Evolutionary conservation across 1,140 invertebrate genomes (phyloP).

Genomic region (Leptinotarsa defecta): DNA sequence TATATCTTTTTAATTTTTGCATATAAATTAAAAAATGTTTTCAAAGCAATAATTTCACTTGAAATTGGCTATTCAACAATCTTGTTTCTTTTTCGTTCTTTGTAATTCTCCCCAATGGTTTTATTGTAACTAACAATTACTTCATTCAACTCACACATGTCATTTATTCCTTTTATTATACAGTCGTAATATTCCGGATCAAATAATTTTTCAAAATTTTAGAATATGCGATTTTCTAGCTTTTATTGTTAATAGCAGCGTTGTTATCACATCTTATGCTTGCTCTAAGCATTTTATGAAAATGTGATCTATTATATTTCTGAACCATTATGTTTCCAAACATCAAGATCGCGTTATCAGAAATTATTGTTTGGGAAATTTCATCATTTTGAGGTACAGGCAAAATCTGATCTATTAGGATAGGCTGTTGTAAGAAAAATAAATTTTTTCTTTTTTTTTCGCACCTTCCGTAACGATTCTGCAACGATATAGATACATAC

Average conservation of each 20-base stretch:
- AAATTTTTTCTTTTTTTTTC: neutral
- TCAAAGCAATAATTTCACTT: neutral
- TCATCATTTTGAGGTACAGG: neutral
- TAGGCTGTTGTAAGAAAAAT: neutral
- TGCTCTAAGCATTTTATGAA: neutral
- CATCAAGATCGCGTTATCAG: too few species aligned
- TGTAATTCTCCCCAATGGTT: neutral
- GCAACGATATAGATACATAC: neutral
- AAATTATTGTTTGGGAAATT: too few species aligned
- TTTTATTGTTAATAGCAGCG: too few species aligned
- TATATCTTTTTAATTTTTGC: neutral
- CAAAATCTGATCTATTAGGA: neutral
- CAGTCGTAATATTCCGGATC: neutral
- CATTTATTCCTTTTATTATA: neutral
- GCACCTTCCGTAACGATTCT: too few species aligned
- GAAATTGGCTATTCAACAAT: neutral
- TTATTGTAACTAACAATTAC: constrained; percentile 9
- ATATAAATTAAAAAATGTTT: too few species aligned
- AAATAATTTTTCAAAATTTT: neutral
- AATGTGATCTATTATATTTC: neutral
- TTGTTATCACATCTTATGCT: neutral
- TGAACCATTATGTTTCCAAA: neutral
- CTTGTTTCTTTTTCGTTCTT: neutral
- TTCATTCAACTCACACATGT: neutral
- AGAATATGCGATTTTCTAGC: neutral